Evolutionary conservation across 2,113 vertebrate genomes (phyloP), one percentile per base, ranked within the genome.

Genomic region (Nibea coibor): DNA sequence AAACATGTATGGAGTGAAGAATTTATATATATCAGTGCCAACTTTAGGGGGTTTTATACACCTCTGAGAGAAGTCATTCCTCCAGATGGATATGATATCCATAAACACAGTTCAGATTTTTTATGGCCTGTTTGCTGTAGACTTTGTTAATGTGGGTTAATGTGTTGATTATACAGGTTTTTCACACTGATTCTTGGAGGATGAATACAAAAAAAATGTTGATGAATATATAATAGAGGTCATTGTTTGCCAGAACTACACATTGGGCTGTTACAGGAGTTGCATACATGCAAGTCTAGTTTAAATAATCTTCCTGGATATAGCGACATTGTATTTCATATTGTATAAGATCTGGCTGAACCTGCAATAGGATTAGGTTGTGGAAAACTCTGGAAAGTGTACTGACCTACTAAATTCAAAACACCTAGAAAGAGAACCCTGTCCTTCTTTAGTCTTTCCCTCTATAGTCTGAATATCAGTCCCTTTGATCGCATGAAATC

Each of bases 401-500:
- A 5, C 7, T 72, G 22, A 24, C n/a, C 63, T 54, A 75, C 16
- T 56, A 78, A 66, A 69, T 56, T n/a, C 20, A 39, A 35, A 35
- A 69, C 57, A 75, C 20, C 54, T 51, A 61, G 17, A 63, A 64
- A 80, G 26, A 63, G 31, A 26, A 53, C 39, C 14, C 24, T 53
- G 12, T 61, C 47, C 26, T 58, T 65, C 35, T 63, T 39, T 28
- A 20, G 8, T 7, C 31, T 4, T 50, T 64, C 22, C 43, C 53
- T 56, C 42, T 62, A 66, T 58, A 70, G n/a, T 17, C 28, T 62
- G 14, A 75, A 48, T 56, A 72, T 58, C 75, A 75, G 19, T 26
- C 6, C 24, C 28, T 67, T 22, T 69, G 59, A 81, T 75, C 4
- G 9, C 9, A 10, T 75, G 42, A 81, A 86, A 80, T 83, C 63